Evolutionary conservation across 1,140 invertebrate genomes (phyloP).

Genomic region (Ectropis grisescens): DNA sequence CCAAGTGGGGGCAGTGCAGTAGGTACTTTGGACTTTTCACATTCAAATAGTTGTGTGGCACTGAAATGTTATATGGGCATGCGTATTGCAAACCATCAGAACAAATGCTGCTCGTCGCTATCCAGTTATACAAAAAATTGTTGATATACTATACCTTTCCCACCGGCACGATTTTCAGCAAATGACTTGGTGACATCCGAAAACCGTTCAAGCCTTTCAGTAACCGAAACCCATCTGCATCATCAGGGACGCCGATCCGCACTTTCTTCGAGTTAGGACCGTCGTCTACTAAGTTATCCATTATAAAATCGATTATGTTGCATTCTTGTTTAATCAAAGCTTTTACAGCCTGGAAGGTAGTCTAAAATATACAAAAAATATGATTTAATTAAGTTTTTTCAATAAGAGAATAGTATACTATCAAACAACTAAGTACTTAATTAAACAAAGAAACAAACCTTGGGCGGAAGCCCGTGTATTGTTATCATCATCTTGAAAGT

Average conservation of each 20-base stretch:
- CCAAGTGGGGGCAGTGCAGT: too few species aligned
- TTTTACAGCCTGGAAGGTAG: conserved; percentile 43
- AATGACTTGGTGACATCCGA: conserved; percentile 18
- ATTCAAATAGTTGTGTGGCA: too few species aligned
- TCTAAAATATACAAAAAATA: conserved; percentile 23
- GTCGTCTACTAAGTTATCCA: conserved; percentile 36
- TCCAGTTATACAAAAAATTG: too few species aligned
- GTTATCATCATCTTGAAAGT: conserved; percentile 40
- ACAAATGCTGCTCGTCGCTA: too few species aligned
- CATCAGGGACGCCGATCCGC: conserved; percentile 37
- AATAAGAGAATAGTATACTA: not conserved
- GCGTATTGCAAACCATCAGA: too few species aligned
- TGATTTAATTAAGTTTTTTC: conserved; percentile 1
- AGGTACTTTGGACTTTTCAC: too few species aligned
- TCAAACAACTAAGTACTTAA: conserved; percentile 1
- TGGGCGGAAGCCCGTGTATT: conserved; percentile 34
- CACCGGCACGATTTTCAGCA: conserved; percentile 30
- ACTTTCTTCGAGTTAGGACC: conserved; percentile 37
- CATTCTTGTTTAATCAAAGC: conserved; percentile 39
- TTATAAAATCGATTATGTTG: conserved; percentile 43
- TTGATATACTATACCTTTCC: conserved; percentile 16
- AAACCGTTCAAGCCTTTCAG: conserved; percentile 46
- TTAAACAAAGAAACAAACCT: conserved; percentile 26
- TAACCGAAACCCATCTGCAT: conserved; percentile 29
- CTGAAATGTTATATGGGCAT: too few species aligned